Evolutionary conservation across 2,888 invertebrate genomes (phyloP).

Genomic region (Nasonovia ribisnigri): DNA sequence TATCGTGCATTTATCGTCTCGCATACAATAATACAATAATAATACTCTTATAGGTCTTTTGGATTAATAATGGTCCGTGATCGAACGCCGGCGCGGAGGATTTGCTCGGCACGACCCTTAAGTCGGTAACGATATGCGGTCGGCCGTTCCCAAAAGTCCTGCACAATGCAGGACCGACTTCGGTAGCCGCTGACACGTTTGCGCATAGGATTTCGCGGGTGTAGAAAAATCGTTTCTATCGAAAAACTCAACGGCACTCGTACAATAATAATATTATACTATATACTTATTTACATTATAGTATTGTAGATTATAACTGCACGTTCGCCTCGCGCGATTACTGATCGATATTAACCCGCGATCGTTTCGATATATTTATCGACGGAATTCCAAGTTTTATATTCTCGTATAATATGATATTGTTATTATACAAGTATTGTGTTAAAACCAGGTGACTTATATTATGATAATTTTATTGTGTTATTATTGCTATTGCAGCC

Average conservation of each 20-base stretch:
- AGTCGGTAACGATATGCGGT: slow-evolving; percentile 60
- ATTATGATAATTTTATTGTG: background rate
- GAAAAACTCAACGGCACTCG: background rate
- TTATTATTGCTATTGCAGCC: background rate
- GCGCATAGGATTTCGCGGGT: slow-evolving; percentile 12
- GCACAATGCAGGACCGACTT: background rate
- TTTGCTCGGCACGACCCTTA: slow-evolving; percentile 7
- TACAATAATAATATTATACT: background rate
- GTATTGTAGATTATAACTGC: background rate
- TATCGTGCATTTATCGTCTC: background rate
- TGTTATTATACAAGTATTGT: background rate
- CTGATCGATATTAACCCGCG: slow-evolving; percentile 1
- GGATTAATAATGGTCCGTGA: slow-evolving; percentile 40
- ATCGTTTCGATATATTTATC: slow-evolving; percentile 34
- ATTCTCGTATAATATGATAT: background rate
- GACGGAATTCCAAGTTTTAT: background rate
- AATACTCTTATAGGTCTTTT: background rate
- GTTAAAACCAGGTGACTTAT: background rate
- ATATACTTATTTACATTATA: background rate
- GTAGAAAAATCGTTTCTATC: background rate
- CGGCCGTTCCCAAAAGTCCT: slow-evolving; percentile 25
- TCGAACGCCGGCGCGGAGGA: slow-evolving; percentile 37
- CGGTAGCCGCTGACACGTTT: background rate
- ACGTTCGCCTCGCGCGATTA: background rate
- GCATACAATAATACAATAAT: background rate